These are phyloP conservation scores for Philopedon plagiatum DNA, from an alignment of 2,888 invertebrate species.

Conservation along the genomic window DNA sequence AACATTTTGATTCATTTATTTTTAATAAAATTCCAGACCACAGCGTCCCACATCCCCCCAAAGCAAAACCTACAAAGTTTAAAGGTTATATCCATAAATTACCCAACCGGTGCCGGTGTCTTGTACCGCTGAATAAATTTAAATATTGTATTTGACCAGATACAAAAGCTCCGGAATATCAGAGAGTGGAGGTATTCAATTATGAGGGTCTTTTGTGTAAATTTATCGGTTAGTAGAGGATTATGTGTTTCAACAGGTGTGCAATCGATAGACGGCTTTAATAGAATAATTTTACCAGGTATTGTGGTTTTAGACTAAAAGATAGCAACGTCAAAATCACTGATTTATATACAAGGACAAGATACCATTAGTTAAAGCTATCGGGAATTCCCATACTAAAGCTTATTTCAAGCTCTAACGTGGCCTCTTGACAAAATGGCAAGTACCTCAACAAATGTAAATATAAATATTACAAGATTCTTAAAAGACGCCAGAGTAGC, in stretches of 20 bases:
- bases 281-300: not conserved
- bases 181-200: constrained; percentile 7
- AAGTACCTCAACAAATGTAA: too few relatives aligned
- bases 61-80: constrained; percentile 10
- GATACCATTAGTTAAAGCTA: too few relatives aligned
- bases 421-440: too few relatives aligned
- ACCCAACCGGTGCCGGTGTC: constrained; percentile 1
- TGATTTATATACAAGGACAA: too few relatives aligned
- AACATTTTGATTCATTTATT: too few relatives aligned
- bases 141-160: constrained; percentile 22
- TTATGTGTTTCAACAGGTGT: constrained; percentile 12
- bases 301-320: too few relatives aligned
- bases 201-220: constrained; percentile 7
- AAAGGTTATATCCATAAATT: constrained; percentile 32
- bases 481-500: too few relatives aligned
- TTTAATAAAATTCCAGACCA: not conserved
- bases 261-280: not conserved
- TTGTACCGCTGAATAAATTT: constrained; percentile 21
- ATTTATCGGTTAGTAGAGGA: constrained; percentile 11
- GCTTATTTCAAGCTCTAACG: too few relatives aligned
- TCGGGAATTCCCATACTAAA: too few relatives aligned
- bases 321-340: too few relatives aligned
- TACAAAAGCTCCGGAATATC: constrained; percentile 4
- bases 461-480: too few relatives aligned
- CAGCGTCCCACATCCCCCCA: not conserved